Conservation (phyloP, 2,888 invertebrate species). For the Archaeoteleia sp. region DNA sequence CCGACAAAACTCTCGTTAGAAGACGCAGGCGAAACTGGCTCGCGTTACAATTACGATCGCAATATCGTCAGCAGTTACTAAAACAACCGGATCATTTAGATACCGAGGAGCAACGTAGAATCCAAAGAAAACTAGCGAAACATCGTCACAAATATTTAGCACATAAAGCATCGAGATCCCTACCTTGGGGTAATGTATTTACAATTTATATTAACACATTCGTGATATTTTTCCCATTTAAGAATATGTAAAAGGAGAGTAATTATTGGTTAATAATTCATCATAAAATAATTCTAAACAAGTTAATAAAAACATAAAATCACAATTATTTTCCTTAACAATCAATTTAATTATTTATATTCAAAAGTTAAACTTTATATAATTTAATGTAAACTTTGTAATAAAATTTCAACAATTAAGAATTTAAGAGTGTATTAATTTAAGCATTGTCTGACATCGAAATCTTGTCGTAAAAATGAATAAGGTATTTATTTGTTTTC, state of each 20-base stretch:
- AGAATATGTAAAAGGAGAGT: too few species aligned
- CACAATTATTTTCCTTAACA: too few species aligned
- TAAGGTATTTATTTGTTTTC: too few species aligned
- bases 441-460: too few species aligned
- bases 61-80: conserved; percentile 78
- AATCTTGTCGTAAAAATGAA: too few species aligned
- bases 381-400: conserved; percentile 24
- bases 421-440: too few species aligned
- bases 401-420: too few species aligned
- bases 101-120: conserved; percentile 83
- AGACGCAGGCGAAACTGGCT: conserved; percentile 89
- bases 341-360: too few species aligned
- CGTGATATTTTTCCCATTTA: background rate
- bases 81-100: conserved; percentile 80
- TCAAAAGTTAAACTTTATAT: conserved; percentile 1
- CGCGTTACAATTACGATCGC: conserved; percentile 88
- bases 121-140: conserved; percentile 87
- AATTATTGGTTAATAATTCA: too few species aligned
- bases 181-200: conserved; percentile 85
- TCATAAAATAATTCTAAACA: conserved; percentile 1
- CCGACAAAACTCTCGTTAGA: conserved; percentile 90
- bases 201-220: background rate
- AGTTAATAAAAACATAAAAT: too few species aligned
- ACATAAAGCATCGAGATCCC: conserved; percentile 83
- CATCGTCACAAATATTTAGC: conserved; percentile 88